These are phyloP conservation scores for Eumacrocentrus americanus DNA, from an alignment of 2,888 invertebrate genomes.

Conservation along the genomic window DNA sequence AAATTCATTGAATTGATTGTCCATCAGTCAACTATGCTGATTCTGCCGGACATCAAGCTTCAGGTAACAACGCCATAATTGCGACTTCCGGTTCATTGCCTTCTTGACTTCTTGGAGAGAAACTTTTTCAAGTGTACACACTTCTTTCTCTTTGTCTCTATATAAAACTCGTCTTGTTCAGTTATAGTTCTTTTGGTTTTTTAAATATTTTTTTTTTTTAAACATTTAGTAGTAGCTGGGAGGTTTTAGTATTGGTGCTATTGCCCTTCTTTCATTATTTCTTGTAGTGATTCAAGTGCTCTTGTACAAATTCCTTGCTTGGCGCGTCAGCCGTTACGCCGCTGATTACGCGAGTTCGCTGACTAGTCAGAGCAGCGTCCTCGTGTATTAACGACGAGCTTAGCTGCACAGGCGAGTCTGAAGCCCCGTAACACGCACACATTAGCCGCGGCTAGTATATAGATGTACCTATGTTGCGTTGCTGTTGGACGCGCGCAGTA, in stretches of 20 bases:
- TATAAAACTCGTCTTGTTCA: too few species aligned
- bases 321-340: conserved; percentile 26
- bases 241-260: too few species aligned
- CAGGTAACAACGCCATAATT: conserved; percentile 50
- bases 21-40: conserved; percentile 55
- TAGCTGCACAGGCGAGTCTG: too few species aligned
- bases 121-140: not conserved
- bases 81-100: conserved; percentile 29
- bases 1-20: too few species aligned
- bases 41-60: conserved; percentile 58
- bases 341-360: conserved; percentile 30
- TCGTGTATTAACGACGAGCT: too few species aligned
- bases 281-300: not conserved
- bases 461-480: not conserved
- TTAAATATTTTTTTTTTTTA: not conserved
- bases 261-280: not conserved
- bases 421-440: too few species aligned
- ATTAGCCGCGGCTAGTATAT: not conserved
- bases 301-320: conserved; percentile 27
- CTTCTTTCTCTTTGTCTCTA: too few species aligned
- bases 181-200: too few species aligned
- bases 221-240: too few species aligned
- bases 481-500: conserved; percentile 21
- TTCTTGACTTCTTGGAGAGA: not conserved
- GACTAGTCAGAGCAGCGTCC: conserved; percentile 15